Conservation (phyloP, 1,140 invertebrate genomes). For the Oryzaephilus surinamensis region DNA sequence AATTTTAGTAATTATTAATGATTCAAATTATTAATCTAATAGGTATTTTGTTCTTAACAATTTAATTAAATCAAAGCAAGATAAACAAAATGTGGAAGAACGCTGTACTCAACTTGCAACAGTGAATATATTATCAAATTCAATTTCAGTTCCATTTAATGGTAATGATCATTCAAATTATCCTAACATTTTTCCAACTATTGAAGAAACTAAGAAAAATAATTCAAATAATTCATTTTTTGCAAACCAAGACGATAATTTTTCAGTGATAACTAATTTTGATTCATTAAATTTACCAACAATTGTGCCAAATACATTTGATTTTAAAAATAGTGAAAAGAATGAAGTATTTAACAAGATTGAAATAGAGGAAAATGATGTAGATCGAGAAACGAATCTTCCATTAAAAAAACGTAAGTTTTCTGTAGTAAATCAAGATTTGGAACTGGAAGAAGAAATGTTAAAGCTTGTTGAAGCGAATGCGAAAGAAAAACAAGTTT, state of each 20-base stretch:
- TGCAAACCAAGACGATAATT: neutral
- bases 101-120: no score
- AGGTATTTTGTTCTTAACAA: no score
- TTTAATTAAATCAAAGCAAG: no score
- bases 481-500: constrained; percentile 18
- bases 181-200: constrained; percentile 4
- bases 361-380: constrained; percentile 10
- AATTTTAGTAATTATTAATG: no score
- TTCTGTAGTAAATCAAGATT: constrained; percentile 11
- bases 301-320: constrained; percentile 10
- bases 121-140: no score
- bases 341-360: constrained; percentile 10
- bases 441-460: no score
- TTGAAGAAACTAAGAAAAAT: constrained; percentile 3
- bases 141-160: neutral
- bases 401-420: constrained; percentile 26
- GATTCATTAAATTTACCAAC: constrained; percentile 9
- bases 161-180: constrained; percentile 12
- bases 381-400: constrained; percentile 11
- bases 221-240: neutral
- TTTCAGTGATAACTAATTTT: neutral
- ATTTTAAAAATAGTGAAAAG: constrained; percentile 14
- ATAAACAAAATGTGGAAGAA: no score
- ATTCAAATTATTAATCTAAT: no score
- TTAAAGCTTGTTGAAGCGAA: neutral